Base-by-base conservation (phyloP, 2,113 vertebrate genomes). In the Gobiocypris rarus region DNA sequence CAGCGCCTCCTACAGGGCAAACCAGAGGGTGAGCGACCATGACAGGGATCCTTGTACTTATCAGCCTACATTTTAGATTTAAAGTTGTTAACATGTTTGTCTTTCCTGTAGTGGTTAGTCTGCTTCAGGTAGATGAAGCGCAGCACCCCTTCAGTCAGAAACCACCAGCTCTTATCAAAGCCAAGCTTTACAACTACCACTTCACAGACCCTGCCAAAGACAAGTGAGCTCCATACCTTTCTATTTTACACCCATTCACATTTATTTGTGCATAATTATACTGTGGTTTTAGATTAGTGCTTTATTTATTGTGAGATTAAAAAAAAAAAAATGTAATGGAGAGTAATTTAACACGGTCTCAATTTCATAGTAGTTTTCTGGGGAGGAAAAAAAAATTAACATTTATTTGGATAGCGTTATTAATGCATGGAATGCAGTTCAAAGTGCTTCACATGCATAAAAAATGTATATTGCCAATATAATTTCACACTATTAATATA, bases 151-250 rank as follows among this genome's bases (percentile, higher is more conserved):
- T 96, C 91, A 88, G 85, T 0, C 3, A 84, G 10, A 88, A 84
- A 1, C 95, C 96, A 0, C 96, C 96, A 0, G 81, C 86, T 3
- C 96, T 93, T 28, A 8, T 97, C 71, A 92, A 94, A 1, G 96
- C 96, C 38, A 94, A 91, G 24, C 94, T 94, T 38, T 96, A 96
- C 88, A 94, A 95, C 81, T 96, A 96, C 90, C 93, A 93, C 92
- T 96, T 95, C 89, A 95, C 95, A 0, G n/a, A 84, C 7, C 76
- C 0, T 75, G 85, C 63, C 9, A 81, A 85, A 43, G 78, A 89
- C 10, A 89, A 94, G 96, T 96, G 83, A 95, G 91, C 82, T 13
- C 17, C 34, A 22, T 41, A 11, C 22, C 41, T 50, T n/a, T 10
- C 1, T 11, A 28, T n/a, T 69, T 14, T 14, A 79, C 52, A 8